These are phyloP conservation scores for Drosophila ustulata DNA, from an alignment of 2,888 invertebrate genomes.

Conservation along the genomic window DNA sequence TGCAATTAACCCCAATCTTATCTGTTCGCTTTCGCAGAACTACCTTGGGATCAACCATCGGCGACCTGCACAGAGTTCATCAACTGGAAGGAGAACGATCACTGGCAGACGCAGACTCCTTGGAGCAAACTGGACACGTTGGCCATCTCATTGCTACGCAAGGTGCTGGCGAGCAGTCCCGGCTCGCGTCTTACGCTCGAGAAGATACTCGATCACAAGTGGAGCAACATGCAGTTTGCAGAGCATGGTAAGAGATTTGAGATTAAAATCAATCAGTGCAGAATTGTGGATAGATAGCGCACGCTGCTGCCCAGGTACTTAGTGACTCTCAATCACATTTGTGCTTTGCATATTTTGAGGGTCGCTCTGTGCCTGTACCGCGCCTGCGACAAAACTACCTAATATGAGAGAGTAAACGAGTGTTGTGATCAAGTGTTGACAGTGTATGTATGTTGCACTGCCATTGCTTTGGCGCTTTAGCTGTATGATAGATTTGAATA, in stretches of 20 bases:
- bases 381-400: conserved; percentile 33
- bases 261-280: background rate
- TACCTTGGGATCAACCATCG: conserved; percentile 97
- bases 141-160: conserved; percentile 91
- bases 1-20: background rate
- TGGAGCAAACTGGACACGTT: conserved; percentile 93
- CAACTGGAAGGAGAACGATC: conserved; percentile 90
- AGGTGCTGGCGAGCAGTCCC: conserved; percentile 90
- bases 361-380: conserved; percentile 84
- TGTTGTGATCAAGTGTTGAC: conserved; percentile 2
- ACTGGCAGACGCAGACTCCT: conserved; percentile 89
- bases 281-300: conserved; percentile 21
- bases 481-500: conserved; percentile 90
- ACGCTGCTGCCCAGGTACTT: conserved; percentile 90
- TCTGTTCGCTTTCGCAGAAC: conserved; percentile 87
- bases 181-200: conserved; percentile 88
- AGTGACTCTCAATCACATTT: conserved; percentile 91
- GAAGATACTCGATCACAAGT: conserved; percentile 91
- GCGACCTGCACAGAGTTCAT: conserved; percentile 89
- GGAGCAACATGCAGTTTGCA: conserved; percentile 87
- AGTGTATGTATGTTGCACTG: conserved; percentile 81
- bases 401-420: background rate
- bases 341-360: conserved; percentile 82
- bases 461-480: conserved; percentile 95
- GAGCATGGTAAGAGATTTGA: conserved; percentile 84